Base-by-base conservation (phyloP, 2,888 invertebrate genomes). In the Trachelus tabidus region DNA sequence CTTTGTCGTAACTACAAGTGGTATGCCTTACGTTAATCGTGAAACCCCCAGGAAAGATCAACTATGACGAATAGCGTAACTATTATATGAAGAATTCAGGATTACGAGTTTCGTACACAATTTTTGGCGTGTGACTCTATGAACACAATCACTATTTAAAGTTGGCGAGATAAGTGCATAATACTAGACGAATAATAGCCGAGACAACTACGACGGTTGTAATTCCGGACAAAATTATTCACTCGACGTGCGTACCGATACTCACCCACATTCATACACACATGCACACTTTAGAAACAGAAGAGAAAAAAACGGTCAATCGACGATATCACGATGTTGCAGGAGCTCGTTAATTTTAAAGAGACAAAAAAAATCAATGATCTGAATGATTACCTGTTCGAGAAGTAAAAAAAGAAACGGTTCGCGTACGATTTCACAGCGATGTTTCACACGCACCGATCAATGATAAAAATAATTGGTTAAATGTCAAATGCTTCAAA, bases 1-100 rank as follows among this genome's bases (percentile, higher is more conserved):
- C 88, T 89, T 90, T 87, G 84, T 88, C 84, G 83, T 87, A 87
- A 85, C 87, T 88, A 86, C 86, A 84, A 83, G 68, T 35, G 75
- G 73, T 71, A 31, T 86, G 82, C 83, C 79, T 85, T 83, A 81
- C 80, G 83, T 79, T 81, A 56, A 83, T 81, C 79, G 80, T 83
- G 84, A 85, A 85, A 83, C 73, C 84, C 79, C 81, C 83, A 84
- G 83, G 84, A 85, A 83, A 85, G 86, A 85, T 80, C 82, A 84
- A 85, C 82, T 83, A 82, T 80, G 37, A 34, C 30, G n/a, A 34
- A 74, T n/a, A 74, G n/a, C 74, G 31, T 74, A 34, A 33, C 37
- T 34, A 74, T 30, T 35, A 34, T 74, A 23, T 74, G 35, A 74
- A 34, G n/a, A 74, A 34, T 34, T 34, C 4, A 74, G 12, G 12